Percentiles rank a stretch among this genome's conserved stretches.
Evolutionary conservation across 2,113 vertebrate species (phyloP).

Genomic region (Aleadryas rufinucha): DNA sequence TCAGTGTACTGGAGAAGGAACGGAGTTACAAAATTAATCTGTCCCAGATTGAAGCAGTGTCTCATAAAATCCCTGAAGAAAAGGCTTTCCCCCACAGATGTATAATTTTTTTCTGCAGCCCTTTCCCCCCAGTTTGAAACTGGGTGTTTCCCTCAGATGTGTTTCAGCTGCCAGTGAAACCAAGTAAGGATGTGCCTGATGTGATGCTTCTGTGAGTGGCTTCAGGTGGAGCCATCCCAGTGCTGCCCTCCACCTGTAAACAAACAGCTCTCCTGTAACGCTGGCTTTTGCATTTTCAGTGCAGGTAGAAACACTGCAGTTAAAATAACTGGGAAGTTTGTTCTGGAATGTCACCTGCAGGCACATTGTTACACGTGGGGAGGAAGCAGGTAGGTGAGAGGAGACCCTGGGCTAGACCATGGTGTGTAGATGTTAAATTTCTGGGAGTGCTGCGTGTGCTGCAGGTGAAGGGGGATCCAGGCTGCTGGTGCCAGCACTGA

Average conservation of each 20-base stretch:
- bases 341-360: background rate
- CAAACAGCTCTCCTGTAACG: background rate
- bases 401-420: background rate
- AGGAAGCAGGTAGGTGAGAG: background rate
- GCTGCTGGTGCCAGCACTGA: background rate
- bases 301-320: background rate
- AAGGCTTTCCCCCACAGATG: background rate
- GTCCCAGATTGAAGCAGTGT: background rate
- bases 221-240: background rate
- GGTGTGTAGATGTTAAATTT: background rate
- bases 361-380: accelerated
- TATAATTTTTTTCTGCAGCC: background rate
- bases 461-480: background rate
- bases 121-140: background rate
- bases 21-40: background rate
- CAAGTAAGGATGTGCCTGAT: background rate
- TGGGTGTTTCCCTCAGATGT: background rate
- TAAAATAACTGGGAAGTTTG: background rate
- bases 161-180: background rate
- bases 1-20: background rate
- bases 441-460: background rate
- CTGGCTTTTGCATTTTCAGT: accelerated
- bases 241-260: background rate
- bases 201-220: background rate
- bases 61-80: background rate